A percentile compares a stretch with the other conserved stretches of the same genome.
Evolutionary conservation across 2,797 vertebrate species (phyloP).

Genomic region (Lerista edwardsae): DNA sequence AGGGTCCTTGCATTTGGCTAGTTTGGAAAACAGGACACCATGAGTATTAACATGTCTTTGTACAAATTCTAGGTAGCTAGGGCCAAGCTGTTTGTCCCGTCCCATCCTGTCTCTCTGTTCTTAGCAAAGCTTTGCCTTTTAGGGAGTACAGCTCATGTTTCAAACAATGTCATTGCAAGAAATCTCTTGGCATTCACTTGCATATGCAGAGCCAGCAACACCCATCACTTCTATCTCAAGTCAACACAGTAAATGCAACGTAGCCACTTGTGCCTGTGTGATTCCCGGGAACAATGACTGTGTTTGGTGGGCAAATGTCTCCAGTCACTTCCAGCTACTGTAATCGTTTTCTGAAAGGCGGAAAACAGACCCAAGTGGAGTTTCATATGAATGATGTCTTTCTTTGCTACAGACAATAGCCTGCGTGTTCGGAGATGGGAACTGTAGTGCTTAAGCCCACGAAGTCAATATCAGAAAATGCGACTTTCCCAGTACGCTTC

Average conservation of each 20-base stretch:
- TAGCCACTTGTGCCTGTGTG: not conserved
- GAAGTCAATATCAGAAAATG: not conserved
- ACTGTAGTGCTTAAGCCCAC: not conserved
- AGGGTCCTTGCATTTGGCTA: not conserved
- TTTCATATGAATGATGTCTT: slow-evolving; percentile 2
- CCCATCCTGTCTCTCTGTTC: too few species aligned
- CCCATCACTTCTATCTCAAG: not conserved
- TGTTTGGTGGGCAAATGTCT: slow-evolving; percentile 9
- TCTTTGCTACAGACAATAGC: not conserved
- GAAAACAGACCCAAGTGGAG: slow-evolving; percentile 1
- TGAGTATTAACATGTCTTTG: not conserved
- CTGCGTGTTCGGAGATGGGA: not conserved
- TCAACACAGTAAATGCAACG: not conserved
- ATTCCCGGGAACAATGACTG: not conserved
- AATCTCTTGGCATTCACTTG: not conserved
- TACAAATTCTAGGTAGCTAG: not conserved
- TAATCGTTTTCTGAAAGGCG: not conserved
- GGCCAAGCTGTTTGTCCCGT: not conserved
- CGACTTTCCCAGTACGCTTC: not conserved
- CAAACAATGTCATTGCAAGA: not conserved
- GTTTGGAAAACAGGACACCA: not conserved
- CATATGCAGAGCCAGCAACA: not conserved
- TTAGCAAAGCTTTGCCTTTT: not conserved
- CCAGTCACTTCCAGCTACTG: not conserved
- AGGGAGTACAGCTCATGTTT: not conserved